Evolutionary conservation across 1,140 invertebrate species (phyloP).

Genomic region (Sycophaga agraensis): DNA sequence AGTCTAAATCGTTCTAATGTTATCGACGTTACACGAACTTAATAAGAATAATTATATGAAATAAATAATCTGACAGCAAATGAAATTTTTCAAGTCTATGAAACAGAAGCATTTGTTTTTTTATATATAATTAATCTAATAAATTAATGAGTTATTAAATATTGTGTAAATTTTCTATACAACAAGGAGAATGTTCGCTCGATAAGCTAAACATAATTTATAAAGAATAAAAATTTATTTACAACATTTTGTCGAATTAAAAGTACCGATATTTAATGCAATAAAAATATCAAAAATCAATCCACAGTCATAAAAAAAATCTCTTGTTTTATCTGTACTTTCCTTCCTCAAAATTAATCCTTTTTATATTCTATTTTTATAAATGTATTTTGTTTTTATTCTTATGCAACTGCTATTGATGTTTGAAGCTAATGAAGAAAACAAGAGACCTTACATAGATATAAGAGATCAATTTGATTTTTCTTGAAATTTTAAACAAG

Average conservation of each 20-base stretch:
- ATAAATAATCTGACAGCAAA: slow-evolving; percentile 8
- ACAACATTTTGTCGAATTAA: slow-evolving; percentile 17
- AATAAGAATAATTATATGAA: background rate
- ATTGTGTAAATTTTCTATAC: slow-evolving; percentile 27
- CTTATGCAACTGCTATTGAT: background rate
- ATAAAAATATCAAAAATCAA: slow-evolving; percentile 21
- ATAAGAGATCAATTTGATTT: too few relatives aligned
- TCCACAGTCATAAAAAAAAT: slow-evolving; percentile 17
- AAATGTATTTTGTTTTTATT: too few relatives aligned
- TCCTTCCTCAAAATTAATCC: background rate
- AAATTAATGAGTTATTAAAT: slow-evolving; percentile 21
- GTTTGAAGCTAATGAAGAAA: background rate
- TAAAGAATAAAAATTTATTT: slow-evolving; percentile 27
- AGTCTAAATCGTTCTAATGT: slow-evolving; percentile 10
- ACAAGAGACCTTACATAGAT: background rate
- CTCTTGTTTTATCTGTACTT: background rate
- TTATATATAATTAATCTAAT: slow-evolving; percentile 16
- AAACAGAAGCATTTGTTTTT: slow-evolving; percentile 13
- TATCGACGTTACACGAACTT: slow-evolving; percentile 3
- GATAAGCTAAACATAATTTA: slow-evolving; percentile 22
- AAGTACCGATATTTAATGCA: slow-evolving; percentile 11
- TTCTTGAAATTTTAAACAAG: background rate
- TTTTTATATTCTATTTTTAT: too few relatives aligned
- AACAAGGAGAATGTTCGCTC: background rate
- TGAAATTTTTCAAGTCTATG: slow-evolving; percentile 5